Base-by-base conservation (phyloP, 2,888 invertebrate genomes). In the Drosophila conformis region DNA sequence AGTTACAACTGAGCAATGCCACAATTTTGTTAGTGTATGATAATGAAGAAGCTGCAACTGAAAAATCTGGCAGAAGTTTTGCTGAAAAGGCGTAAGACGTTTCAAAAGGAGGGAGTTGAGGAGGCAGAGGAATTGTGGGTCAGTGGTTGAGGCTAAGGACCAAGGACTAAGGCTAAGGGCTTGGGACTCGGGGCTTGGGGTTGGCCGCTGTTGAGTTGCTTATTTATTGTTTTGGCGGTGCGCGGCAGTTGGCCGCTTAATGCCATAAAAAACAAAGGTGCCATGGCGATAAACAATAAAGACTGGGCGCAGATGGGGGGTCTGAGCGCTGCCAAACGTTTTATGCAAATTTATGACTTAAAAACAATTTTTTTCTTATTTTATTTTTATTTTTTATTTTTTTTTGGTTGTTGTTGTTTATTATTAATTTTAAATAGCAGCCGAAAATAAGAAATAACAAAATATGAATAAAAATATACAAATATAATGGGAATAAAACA, bases 241-340 rank as follows among this genome's bases (percentile, higher is more conserved):
- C 77, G 69, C 71, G 83, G 83, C 89, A 88, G 89, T 84, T 84
- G 83, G 86, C 69, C 78, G 87, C 87, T 84, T 83, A 78, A 78
- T 69, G 85, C 87, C 85, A 87, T 89, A 87, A 85, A 85, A 89
- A 84, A 77, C 87, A 84, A 85, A 89, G 85, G 85, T 85, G 85
- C 89, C 80, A 79, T 73, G 77, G 70, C 89, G 81, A 85, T 85
- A 83, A 89, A 83, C 81, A 87, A 89, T 83, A 79, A 81, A 76
- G 73, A 64, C 36, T 15, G 38, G 49, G 48, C 46, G 25, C 46
- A 25, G 25, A 46, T 46, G 1, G 46, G 4, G 33, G 18, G 42
- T n/a, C 40, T 36, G 58, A 46, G 49, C 53, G 61, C 31, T 31
- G 83, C 59, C 62, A 83, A 83, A 63, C 75, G 65, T 69, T 80